Evolutionary conservation across 1,140 invertebrate genomes (phyloP), one percentile per base, ranked within the genome.

Genomic region (Mylabris phalerata): DNA sequence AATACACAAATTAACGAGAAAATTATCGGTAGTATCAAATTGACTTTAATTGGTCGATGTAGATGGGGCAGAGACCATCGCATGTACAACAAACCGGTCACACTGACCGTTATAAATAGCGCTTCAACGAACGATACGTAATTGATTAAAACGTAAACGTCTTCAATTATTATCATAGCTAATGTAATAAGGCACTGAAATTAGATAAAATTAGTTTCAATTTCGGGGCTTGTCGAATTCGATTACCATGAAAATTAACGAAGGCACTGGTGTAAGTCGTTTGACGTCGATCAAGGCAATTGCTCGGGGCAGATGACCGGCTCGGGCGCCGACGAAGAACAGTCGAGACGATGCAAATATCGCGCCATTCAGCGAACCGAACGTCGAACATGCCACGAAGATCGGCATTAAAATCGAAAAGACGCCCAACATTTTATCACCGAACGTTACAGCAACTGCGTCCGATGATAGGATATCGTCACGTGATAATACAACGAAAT

Each of bases 81-180:
- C 72, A 98, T 77, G 82, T 89, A 95, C 4, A 98, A 73, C 26
- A 98, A 77, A 24, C 92, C 93, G 10, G 84, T 80, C 1, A 98
- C 87, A 9, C 93, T 94, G 25, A 90, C 77, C 9, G 90, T 82
- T n/a, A 90, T 95, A 71, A 98, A 97, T n/a, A 94, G 76, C 9
- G 92, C 87, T 76, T 98, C 94, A 45, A 95, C 91, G 70, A 95
- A 95, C 48, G 89, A 91, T 24, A 94, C 88, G 74, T 95, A 98
- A 72, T 95, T 93, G 60, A 98, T 96, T 11, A 98, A 81, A 3
- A 83, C 81, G 74, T 93, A 93, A n/a, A 95, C 86, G 73, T 97
- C 87, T 67, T 86, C 84, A 26, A 88, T 88, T 63, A 88, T 80
- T n/a, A 97, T 75, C 66, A 95, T 82, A 7, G 86, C 70, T 27